Evolutionary conservation across 1,140 invertebrate species (phyloP).

Genomic region (Drosophila asahinai): DNA sequence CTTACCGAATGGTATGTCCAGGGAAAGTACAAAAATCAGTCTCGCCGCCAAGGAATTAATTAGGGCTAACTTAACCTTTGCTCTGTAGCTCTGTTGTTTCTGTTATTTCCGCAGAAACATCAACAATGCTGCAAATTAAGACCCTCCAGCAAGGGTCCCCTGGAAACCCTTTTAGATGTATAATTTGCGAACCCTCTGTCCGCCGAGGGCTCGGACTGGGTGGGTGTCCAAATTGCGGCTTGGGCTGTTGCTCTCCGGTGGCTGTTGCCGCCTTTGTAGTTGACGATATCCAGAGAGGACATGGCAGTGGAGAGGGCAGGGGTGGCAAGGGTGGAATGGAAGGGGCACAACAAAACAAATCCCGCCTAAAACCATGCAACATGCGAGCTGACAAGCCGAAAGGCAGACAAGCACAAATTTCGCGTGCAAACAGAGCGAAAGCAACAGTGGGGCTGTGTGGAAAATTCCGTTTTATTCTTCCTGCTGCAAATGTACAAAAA

Average conservation of each 20-base stretch:
- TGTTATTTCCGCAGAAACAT: slow-evolving; percentile 43
- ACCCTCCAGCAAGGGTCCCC: slow-evolving; percentile 54
- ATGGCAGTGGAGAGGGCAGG: background rate
- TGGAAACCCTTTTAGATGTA: slow-evolving; percentile 38
- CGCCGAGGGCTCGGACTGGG: slow-evolving; percentile 26
- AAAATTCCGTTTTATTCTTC: slow-evolving; percentile 41
- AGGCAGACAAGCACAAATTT: slow-evolving; percentile 83
- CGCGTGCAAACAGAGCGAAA: slow-evolving; percentile 73
- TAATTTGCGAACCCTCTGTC: slow-evolving; percentile 35
- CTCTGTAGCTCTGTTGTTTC: slow-evolving; percentile 13
- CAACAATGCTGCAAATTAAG: slow-evolving; percentile 76
- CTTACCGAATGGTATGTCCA: background rate
- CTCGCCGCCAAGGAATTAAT: slow-evolving; percentile 55
- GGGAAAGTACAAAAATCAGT: background rate
- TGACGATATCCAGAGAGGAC: slow-evolving; percentile 45
- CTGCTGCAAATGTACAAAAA: slow-evolving; percentile 73
- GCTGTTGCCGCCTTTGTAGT: slow-evolving; percentile 71
- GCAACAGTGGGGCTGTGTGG: slow-evolving; percentile 17
- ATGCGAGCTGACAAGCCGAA: slow-evolving; percentile 83
- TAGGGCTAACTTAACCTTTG: slow-evolving; percentile 66
- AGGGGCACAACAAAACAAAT: slow-evolving; percentile 64
- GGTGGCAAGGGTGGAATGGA: background rate
- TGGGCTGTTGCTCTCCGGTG: slow-evolving; percentile 38
- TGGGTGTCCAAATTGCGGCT: slow-evolving; percentile 73
- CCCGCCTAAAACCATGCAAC: slow-evolving; percentile 82